These are phyloP conservation scores for Acanthurus tractus DNA, from an alignment of 2,797 vertebrate genomes.

Conservation along the genomic window DNA sequence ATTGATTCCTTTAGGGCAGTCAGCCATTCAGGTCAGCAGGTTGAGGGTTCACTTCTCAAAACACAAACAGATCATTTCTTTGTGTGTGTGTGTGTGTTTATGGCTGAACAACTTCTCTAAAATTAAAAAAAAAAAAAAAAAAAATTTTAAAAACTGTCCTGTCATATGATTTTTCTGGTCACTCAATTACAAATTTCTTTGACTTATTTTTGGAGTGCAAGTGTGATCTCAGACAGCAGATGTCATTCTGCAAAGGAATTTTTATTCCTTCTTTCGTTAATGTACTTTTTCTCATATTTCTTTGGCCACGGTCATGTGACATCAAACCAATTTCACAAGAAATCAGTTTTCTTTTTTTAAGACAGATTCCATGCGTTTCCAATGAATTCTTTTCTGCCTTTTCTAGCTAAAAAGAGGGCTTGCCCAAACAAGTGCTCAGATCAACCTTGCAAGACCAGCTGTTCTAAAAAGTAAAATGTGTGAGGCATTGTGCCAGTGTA, in stretches of 20 bases:
- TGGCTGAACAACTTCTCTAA: slow-evolving; percentile 3
- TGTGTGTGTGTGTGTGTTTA: neutral
- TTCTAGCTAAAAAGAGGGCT: neutral
- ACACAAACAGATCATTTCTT: neutral
- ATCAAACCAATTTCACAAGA: slow-evolving; percentile 17
- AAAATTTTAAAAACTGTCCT: neutral
- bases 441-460: neutral
- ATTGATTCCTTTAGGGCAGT: neutral
- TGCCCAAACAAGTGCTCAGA: slow-evolving; percentile 24
- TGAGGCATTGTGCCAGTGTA: neutral
- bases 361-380: neutral
- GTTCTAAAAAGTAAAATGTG: neutral
- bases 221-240: neutral
- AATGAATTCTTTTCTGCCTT: slow-evolving; percentile 10
- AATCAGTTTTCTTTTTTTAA: neutral
- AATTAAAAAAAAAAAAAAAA: neutral
- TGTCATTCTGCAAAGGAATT: neutral
- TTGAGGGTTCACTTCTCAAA: slow-evolving; percentile 37
- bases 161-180: neutral
- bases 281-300: neutral
- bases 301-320: slow-evolving; percentile 37
- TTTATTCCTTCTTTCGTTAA: neutral
- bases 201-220: no score
- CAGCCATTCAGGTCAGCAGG: neutral
- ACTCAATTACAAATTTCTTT: neutral